A percentile compares a stretch with the other conserved stretches of the same genome.
Evolutionary conservation across 2,113 vertebrate genomes (phyloP).

Genomic region (Serinus canaria): DNA sequence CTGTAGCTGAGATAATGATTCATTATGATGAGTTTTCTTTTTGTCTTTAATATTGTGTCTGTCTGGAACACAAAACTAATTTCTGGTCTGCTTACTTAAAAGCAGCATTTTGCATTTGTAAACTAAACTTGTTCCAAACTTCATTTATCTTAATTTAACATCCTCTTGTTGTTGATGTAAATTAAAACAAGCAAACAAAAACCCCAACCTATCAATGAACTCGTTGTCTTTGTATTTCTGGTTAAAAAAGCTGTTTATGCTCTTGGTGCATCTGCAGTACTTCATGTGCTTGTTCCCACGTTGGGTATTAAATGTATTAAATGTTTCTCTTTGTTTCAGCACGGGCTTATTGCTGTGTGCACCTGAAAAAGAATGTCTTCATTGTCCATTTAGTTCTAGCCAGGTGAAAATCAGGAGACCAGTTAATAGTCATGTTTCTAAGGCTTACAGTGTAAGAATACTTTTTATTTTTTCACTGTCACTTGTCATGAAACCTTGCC

Average conservation of each 20-base stretch:
- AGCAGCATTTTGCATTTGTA: not conserved
- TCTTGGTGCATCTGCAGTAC: not conserved
- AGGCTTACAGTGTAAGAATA: not conserved
- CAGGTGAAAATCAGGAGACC: not conserved
- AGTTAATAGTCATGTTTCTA: not conserved
- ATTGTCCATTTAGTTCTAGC: not conserved
- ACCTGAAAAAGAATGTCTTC: not conserved
- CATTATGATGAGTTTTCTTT: not conserved
- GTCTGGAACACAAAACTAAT: not conserved
- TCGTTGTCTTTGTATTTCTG: not conserved
- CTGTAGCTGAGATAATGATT: not conserved
- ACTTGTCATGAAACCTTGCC: rapidly evolving
- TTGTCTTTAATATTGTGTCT: not conserved
- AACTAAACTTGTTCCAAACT: not conserved
- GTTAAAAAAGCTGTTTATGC: not conserved
- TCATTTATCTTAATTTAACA: not conserved
- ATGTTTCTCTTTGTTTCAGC: not conserved
- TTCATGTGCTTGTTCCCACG: not conserved
- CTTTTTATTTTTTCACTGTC: not conserved
- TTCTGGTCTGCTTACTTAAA: not conserved
- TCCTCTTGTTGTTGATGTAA: not conserved
- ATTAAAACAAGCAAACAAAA: not conserved
- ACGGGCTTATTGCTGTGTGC: not conserved
- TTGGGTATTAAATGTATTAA: not conserved
- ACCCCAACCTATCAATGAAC: not conserved